phyloP scores from a whole-genome alignment of 2,797 vertebrate genomes.

The Gymnocypris eckloni region DNA sequence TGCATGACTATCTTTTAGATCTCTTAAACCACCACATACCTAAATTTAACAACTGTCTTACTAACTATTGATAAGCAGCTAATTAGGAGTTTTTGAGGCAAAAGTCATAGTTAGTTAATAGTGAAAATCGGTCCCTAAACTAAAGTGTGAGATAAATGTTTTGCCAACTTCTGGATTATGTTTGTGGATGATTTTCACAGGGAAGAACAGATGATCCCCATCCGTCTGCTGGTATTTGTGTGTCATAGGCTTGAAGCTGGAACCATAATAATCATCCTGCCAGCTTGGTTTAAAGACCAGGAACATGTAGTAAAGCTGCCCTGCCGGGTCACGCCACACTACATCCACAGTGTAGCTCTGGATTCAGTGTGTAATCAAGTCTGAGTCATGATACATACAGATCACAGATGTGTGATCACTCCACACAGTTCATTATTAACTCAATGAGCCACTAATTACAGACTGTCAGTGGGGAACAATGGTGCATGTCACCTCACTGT shows the following conservation, averaged over 20 bases:
- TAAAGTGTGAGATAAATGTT: too few species aligned
- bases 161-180: too few species aligned
- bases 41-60: neutral
- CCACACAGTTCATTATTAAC: constrained; percentile 12
- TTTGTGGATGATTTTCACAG: neutral
- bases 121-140: neutral
- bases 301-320: neutral
- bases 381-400: constrained; percentile 25
- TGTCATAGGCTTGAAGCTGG: neutral
- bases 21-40: neutral
- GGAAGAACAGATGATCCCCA: neutral
- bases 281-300: neutral
- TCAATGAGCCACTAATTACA: constrained; percentile 36
- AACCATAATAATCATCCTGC: constrained; percentile 21
- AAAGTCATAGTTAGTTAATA: too few species aligned
- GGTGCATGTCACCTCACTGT: neutral
- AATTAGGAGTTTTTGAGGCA: too few species aligned
- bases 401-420: constrained; percentile 16
- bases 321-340: neutral
- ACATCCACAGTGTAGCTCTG: neutral
- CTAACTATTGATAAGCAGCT: neutral
- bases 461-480: constrained; percentile 19
- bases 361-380: constrained; percentile 44
- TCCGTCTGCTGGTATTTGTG: neutral
- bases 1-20: neutral